These are phyloP conservation scores for Ferdinandea cuprea DNA, from an alignment of 2,888 invertebrate genomes.

Conservation along the genomic window DNA sequence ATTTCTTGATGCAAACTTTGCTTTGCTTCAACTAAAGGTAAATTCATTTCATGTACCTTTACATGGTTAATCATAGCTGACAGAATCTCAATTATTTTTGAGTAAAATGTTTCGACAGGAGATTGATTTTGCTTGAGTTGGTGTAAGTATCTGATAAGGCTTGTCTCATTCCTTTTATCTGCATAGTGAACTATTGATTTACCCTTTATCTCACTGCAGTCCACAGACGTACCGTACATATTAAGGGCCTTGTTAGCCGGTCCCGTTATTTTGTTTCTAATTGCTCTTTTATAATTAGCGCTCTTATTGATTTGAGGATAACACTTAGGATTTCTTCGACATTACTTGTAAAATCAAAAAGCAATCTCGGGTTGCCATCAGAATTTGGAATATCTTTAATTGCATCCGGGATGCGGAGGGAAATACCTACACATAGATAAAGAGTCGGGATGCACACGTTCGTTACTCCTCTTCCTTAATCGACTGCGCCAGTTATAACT, in stretches of 20 bases:
- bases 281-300: conserved; percentile 42
- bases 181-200: conserved; percentile 73
- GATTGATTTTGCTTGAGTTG: conserved; percentile 43
- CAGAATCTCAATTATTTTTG: conserved; percentile 60
- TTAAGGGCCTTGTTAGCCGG: conserved; percentile 69
- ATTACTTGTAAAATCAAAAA: conserved; percentile 58
- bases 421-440: background rate
- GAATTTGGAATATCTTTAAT: too few relatives aligned
- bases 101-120: conserved; percentile 48
- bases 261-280: conserved; percentile 72
- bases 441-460: background rate
- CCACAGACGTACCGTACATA: too few relatives aligned
- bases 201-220: conserved; percentile 65
- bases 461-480: background rate
- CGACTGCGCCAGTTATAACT: background rate
- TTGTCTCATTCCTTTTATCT: conserved; percentile 55
- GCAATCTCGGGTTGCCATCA: conserved; percentile 53
- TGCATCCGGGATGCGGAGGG: conserved; percentile 70
- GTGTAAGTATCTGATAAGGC: conserved; percentile 61
- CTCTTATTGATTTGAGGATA: conserved; percentile 43
- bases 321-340: conserved; percentile 38
- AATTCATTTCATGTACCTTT: conserved; percentile 59
- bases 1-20: conserved; percentile 67
- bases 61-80: conserved; percentile 66
- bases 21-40: conserved; percentile 61